Percentiles rank a stretch among this genome's conserved stretches.
Evolutionary conservation across 2,797 vertebrate species (phyloP).

Genomic region (Heliangelus exortis): DNA sequence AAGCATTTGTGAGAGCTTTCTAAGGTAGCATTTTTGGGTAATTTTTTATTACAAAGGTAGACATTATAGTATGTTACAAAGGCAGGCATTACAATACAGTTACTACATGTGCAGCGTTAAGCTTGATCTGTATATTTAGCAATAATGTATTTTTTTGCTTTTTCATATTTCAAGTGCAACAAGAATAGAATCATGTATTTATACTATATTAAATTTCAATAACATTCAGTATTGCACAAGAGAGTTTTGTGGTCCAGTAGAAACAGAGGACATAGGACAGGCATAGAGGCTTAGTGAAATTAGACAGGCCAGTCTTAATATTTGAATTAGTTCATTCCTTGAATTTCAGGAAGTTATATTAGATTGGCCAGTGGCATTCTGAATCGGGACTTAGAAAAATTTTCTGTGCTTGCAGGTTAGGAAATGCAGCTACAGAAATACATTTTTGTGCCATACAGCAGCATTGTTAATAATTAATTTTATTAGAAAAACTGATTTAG

Average conservation of each 20-base stretch:
- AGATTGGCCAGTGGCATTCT: neutral
- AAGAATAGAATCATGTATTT: neutral
- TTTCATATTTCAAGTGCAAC: neutral
- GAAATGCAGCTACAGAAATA: neutral
- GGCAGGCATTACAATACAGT: neutral
- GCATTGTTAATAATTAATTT: neutral
- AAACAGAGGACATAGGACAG: neutral
- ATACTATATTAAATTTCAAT: neutral
- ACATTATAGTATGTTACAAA: neutral
- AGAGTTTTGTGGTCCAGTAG: neutral
- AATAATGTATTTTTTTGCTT: neutral
- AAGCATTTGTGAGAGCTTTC: neutral
- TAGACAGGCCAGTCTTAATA: neutral
- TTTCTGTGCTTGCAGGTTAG: neutral
- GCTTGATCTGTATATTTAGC: neutral
- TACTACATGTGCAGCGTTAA: neutral
- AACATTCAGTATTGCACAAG: neutral
- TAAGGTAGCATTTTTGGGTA: neutral
- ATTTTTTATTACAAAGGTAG: neutral
- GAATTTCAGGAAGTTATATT: neutral
- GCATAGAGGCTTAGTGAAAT: neutral
- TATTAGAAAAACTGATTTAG: neutral
- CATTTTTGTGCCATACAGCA: neutral
- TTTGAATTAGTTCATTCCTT: neutral
- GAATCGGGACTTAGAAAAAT: neutral